These are phyloP conservation scores for Andrena bucephala DNA, from an alignment of 2,888 invertebrate species.

Conservation along the genomic window DNA sequence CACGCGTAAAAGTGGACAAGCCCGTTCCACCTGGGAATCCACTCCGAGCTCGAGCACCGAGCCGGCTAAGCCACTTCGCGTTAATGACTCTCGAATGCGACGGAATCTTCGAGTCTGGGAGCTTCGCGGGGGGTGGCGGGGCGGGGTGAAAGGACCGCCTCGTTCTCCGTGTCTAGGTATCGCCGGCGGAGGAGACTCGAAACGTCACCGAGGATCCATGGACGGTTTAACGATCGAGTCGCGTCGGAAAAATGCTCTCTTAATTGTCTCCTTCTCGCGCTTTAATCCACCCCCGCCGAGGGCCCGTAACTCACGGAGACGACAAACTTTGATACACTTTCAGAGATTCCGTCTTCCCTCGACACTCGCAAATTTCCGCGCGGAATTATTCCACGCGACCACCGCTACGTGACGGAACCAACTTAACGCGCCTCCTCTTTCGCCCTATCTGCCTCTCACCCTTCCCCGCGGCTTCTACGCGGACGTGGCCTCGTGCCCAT, in stretches of 20 bases:
- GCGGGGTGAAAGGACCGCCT: background rate
- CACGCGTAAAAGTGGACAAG: constrained; percentile 57
- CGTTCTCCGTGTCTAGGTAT: background rate
- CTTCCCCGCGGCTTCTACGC: background rate
- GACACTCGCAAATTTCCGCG: constrained; percentile 26
- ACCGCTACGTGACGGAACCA: constrained; percentile 40
- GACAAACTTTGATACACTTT: constrained; percentile 46
- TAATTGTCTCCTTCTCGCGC: constrained; percentile 14
- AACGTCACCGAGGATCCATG: background rate
- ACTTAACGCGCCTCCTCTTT: background rate
- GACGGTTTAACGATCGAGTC: background rate
- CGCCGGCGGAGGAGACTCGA: background rate
- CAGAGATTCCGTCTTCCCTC: constrained; percentile 8
- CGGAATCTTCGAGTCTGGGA: background rate
- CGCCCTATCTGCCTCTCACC: no score
- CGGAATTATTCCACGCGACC: constrained; percentile 36
- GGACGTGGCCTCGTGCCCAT: background rate
- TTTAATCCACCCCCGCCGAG: constrained; percentile 24
- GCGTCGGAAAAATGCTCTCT: constrained; percentile 1
- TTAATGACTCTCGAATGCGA: constrained; percentile 47
- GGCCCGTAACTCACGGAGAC: constrained; percentile 19
- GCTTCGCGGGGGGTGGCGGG: background rate
- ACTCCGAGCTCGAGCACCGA: constrained; percentile 34
- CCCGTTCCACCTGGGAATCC: constrained; percentile 42
- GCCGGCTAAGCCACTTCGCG: constrained; percentile 31